These are phyloP conservation scores for Gadopsis marmoratus DNA, from an alignment of 2,797 vertebrate species.

Conservation along the genomic window DNA sequence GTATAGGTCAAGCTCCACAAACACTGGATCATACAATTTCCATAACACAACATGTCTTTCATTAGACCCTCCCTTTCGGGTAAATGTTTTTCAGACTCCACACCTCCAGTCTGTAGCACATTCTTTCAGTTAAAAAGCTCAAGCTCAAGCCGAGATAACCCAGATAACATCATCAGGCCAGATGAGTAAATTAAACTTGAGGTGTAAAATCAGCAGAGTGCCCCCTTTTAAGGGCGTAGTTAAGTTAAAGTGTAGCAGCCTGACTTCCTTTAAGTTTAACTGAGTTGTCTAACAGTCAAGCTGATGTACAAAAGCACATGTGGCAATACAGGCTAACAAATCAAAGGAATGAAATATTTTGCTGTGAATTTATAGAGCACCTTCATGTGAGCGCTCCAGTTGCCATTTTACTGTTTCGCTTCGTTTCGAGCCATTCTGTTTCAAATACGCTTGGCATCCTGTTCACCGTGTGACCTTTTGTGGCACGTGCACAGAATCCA, in stretches of 20 bases:
- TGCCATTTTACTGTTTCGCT: conserved; percentile 28
- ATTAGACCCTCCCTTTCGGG: neutral
- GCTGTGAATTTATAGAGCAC: too few relatives aligned
- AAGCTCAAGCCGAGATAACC: neutral
- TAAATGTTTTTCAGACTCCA: too few relatives aligned
- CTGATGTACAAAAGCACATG: conserved; percentile 11
- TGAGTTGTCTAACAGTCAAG: neutral
- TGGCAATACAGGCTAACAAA: neutral
- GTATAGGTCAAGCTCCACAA: neutral
- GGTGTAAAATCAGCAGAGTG: neutral
- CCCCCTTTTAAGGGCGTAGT: neutral
- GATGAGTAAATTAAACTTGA: neutral
- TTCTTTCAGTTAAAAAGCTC: neutral
- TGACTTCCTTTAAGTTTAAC: neutral
- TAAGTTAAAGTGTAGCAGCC: neutral
- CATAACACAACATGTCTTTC: neutral
- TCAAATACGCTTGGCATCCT: conserved; percentile 21
- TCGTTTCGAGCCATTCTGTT: neutral
- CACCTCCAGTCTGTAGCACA: neutral
- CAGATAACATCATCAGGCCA: neutral
- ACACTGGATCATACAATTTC: neutral
- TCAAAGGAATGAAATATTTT: neutral
- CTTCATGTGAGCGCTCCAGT: neutral
- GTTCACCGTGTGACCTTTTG: conserved; percentile 57
- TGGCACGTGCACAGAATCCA: conserved; percentile 48